phyloP scores from a whole-genome alignment of 2,113 vertebrate genomes.

The Plectropomus leopardus region DNA sequence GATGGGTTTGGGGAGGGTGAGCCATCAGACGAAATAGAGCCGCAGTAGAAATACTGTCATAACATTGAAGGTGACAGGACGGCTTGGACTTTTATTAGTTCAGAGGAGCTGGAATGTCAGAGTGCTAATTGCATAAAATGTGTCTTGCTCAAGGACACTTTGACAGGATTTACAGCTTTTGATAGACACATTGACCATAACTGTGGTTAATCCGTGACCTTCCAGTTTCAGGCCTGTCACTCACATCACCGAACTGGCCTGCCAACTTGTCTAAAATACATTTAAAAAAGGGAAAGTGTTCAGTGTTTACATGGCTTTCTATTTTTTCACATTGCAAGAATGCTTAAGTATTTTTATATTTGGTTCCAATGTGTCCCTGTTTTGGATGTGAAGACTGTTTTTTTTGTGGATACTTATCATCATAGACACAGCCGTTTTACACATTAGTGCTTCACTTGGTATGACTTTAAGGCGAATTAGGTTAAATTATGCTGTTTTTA shows the following conservation, averaged over 20 bases:
- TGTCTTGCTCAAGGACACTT: constrained; percentile 27
- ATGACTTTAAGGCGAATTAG: constrained; percentile 16
- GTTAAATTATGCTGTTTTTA: constrained; percentile 4
- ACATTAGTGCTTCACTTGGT: background rate
- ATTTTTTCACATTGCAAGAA: background rate
- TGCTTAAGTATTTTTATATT: constrained; percentile 21
- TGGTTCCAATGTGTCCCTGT: constrained; percentile 18
- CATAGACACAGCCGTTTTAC: background rate
- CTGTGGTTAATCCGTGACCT: constrained; percentile 19
- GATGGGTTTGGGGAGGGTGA: background rate
- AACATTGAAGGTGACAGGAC: constrained; percentile 3
- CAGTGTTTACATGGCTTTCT: background rate
- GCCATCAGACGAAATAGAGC: background rate
- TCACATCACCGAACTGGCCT: background rate
- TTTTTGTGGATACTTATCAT: constrained; percentile 23
- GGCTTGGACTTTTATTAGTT: constrained; percentile 2
- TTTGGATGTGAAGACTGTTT: background rate
- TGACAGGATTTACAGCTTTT: constrained; percentile 20
- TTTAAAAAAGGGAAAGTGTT: background rate
- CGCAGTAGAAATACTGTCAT: constrained; percentile 14
- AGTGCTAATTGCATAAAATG: constrained; percentile 32
- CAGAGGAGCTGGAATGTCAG: constrained; percentile 21
- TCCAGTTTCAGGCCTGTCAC: constrained; percentile 3
- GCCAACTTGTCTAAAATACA: background rate
- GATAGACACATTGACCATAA: constrained; percentile 30